Conservation (phyloP, 1,140 invertebrate species). For the Drosophila virilis region DNA sequence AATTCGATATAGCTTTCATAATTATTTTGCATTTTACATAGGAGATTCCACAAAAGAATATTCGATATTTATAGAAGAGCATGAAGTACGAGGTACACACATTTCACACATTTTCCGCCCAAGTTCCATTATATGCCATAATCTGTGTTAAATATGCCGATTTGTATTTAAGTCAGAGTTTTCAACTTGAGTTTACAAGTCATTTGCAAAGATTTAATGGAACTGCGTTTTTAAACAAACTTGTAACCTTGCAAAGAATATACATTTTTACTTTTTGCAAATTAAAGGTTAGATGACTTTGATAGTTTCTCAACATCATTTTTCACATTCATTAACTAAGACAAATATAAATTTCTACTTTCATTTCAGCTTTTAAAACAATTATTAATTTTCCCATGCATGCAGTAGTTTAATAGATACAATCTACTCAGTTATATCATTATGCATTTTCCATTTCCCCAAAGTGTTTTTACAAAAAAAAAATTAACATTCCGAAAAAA, state of each 20-base stretch:
- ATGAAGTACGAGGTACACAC: neutral
- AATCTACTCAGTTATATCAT: slow-evolving; percentile 19
- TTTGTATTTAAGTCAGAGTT: too few relatives aligned
- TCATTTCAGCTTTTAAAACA: neutral
- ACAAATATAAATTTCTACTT: neutral
- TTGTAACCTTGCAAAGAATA: too few relatives aligned
- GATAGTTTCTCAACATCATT: too few relatives aligned
- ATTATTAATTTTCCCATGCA: neutral
- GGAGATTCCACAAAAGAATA: neutral
- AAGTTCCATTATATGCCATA: neutral
- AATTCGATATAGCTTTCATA: neutral
- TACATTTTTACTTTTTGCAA: too few relatives aligned
- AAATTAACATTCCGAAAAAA: slow-evolving; percentile 24
- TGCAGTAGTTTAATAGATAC: slow-evolving; percentile 8
- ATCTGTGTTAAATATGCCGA: too few relatives aligned
- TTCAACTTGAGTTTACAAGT: too few relatives aligned
- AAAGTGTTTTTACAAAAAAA: slow-evolving; percentile 13
- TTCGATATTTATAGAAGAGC: neutral
- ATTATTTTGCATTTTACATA: neutral
- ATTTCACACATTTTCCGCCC: too few relatives aligned
- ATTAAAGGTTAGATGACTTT: too few relatives aligned
- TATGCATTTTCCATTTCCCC: slow-evolving; percentile 20
- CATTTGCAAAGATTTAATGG: too few relatives aligned
- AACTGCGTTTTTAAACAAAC: too few relatives aligned
- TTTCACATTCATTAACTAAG: neutral